These are phyloP conservation scores for Coelogynopora nodosa DNA, from an alignment of 2,888 invertebrate genomes.

Conservation along the genomic window DNA sequence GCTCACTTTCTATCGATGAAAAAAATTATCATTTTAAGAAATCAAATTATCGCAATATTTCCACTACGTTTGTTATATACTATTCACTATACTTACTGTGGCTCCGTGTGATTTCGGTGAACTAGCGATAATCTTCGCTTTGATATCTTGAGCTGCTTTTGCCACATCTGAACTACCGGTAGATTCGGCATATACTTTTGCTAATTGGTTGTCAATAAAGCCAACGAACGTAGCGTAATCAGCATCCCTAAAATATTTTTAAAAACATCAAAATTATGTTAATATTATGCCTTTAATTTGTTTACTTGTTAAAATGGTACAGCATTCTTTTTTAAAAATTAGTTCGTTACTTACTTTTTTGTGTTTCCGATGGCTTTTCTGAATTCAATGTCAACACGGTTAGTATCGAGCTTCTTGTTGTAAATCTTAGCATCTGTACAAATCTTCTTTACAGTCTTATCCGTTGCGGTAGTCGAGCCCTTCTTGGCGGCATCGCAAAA, in stretches of 20 bases:
- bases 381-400: conserved; percentile 42
- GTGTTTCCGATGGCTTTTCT: conserved; percentile 43
- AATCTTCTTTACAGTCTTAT: conserved; percentile 46
- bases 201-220: conserved; percentile 31
- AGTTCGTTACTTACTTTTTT: conserved; percentile 19
- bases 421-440: conserved; percentile 44
- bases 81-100: conserved; percentile 41
- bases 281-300: no score
- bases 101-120: conserved; percentile 37
- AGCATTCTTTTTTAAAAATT: no score
- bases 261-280: no score
- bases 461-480: conserved; percentile 44
- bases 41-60: no score
- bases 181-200: background rate
- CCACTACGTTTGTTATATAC: no score
- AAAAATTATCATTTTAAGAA: no score
- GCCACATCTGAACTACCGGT: conserved; percentile 26
- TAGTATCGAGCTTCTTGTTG: conserved; percentile 36
- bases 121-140: conserved; percentile 36
- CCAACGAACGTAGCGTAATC: conserved; percentile 32
- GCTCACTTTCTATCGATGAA: background rate
- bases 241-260: conserved; percentile 17
- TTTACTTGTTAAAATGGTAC: no score
- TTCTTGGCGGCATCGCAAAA: conserved; percentile 45
- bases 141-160: conserved; percentile 40